A percentile compares a stretch with the other conserved stretches of the same genome.
phyloP scores from a whole-genome alignment of 2,888 invertebrate genomes.

The Pseudococcus longispinus region DNA sequence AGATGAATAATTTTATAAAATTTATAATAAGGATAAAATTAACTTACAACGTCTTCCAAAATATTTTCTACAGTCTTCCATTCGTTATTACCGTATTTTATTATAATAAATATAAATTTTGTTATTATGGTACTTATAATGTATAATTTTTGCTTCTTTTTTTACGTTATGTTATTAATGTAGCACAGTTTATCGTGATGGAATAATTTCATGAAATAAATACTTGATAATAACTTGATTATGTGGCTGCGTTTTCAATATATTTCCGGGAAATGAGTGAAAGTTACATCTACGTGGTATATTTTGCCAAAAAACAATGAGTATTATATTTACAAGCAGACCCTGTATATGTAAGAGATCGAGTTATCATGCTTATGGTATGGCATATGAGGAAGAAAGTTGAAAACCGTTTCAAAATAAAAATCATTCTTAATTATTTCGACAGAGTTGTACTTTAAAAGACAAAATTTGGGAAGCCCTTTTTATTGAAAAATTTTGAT shows the following conservation, averaged over 20 bases:
- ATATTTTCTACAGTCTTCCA: conserved; percentile 29
- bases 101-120: neutral
- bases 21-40: conserved; percentile 10
- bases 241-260: neutral
- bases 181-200: neutral
- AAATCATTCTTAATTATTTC: neutral
- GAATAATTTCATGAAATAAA: neutral
- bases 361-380: neutral
- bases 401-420: neutral
- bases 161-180: neutral
- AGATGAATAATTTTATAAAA: neutral
- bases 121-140: neutral
- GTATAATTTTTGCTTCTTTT: conserved; percentile 1
- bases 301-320: neutral
- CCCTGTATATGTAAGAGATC: neutral
- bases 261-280: neutral
- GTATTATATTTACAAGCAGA: neutral
- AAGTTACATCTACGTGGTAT: neutral
- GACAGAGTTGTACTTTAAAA: neutral
- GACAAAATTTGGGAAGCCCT: neutral
- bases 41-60: conserved; percentile 23
- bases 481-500: neutral
- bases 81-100: neutral
- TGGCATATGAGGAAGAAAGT: neutral
- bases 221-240: neutral